Evolutionary conservation across 2,797 vertebrate genomes (phyloP).

Genomic region (Gobionotothen gibberifrons): DNA sequence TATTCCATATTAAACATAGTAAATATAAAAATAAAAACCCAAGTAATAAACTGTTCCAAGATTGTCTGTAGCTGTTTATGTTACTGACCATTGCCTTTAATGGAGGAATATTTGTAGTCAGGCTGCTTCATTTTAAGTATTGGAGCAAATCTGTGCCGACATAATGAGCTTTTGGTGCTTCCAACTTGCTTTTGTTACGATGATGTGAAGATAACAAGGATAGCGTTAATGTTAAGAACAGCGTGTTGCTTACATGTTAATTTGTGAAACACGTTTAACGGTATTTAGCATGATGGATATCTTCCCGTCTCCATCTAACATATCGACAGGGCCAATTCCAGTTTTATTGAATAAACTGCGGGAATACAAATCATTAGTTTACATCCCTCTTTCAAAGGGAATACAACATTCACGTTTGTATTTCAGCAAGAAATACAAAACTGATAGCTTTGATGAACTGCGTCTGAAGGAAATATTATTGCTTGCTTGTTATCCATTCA

Average conservation of each 20-base stretch:
- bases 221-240: conserved; percentile 9
- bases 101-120: conserved; percentile 18
- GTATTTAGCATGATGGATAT: conserved; percentile 31
- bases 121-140: not conserved
- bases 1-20: conserved; percentile 70
- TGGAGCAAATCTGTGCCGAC: not conserved
- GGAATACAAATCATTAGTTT: conserved; percentile 31
- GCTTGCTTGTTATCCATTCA: conserved; percentile 54
- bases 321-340: conserved; percentile 38
- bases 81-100: conserved; percentile 64
- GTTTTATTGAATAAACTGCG: conserved; percentile 34
- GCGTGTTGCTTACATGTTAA: not conserved
- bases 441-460: conserved; percentile 42
- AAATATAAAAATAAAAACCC: conserved; percentile 83
- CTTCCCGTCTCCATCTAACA: conserved; percentile 11
- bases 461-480: conserved; percentile 69
- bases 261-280: conserved; percentile 13
- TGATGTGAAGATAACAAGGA: conserved; percentile 15
- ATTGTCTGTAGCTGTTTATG: conserved; percentile 80
- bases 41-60: conserved; percentile 74
- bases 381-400: conserved; percentile 50
- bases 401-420: conserved; percentile 69
- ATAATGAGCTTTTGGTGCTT: not conserved
- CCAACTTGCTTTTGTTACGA: conserved; percentile 3
- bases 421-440: conserved; percentile 54